Base-by-base conservation (phyloP, 2,888 invertebrate genomes). In the Polyploca ridens region DNA sequence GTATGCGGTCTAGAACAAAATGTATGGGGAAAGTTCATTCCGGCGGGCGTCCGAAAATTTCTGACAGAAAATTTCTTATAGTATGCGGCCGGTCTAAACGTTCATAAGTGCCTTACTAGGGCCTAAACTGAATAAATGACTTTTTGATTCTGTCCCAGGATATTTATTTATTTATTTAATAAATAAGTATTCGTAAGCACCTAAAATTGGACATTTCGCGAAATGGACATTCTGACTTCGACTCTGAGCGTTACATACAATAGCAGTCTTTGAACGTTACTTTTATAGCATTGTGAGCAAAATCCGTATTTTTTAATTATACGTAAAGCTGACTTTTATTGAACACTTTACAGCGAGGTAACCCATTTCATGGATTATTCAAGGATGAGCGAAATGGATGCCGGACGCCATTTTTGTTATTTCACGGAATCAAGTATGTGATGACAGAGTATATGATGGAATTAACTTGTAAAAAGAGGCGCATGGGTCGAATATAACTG, bases 281-380 rank as follows among this genome's bases (percentile, higher is more conserved):
- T 54, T 54, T 54, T n/a, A 54, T 19, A 54, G n/a, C 49, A 54
- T 16, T 54, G 19, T 49, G 16, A 19, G 44, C 19, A 54, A 10
- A 54, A 19, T n/a, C 16, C 10, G 54, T 54, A 54, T 54, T n/a
- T 46, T 54, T 54, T 16, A 54, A 19, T 54, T 19, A 54, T 54
- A 54, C 19, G 54, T 3, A 54, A 19, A n/a, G 19, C 41, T 41
- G 41, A 41, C 41, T 41, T 41, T 41, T 41, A 41, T 54, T 54
- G 54, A 54, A 54, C 19, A 54, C 54, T 54, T 54, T 54, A 54
- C 54, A 54, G 54, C 54, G 19, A 54, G 19, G 19, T 54, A 54
- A 54, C 54, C 14, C 54, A 54, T 54, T 54, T 54, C 54, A 54
- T 54, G 54, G 54, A 54, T 54, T 54, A 54, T 54, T 54, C 19